Conservation (phyloP, 2,113 vertebrate genomes). For the Tamias sibiricus region DNA sequence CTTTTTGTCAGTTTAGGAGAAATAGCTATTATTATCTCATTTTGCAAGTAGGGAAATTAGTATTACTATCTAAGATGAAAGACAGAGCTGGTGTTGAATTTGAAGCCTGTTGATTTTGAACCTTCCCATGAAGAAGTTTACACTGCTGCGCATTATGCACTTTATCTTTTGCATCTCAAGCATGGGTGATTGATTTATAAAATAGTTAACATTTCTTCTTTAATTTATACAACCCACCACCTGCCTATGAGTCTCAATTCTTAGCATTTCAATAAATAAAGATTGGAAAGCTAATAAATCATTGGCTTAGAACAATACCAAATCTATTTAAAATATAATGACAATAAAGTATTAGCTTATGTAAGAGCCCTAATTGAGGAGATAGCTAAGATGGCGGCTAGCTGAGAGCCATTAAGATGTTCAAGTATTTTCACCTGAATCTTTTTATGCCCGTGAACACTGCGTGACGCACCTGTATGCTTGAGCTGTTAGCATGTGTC, state of each 20-base stretch:
- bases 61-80: not conserved
- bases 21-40: not conserved
- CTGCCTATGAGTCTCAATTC: not conserved
- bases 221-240: not conserved
- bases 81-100: not conserved
- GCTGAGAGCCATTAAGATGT: no score
- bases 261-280: slow-evolving; percentile 28
- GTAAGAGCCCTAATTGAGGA: no score
- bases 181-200: not conserved
- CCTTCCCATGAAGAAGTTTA: not conserved
- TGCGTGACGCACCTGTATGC: no score
- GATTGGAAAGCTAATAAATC: slow-evolving; percentile 41
- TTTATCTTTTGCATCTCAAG: not conserved
- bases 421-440: no score
- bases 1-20: not conserved
- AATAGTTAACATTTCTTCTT: not conserved
- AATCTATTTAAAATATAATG: slow-evolving; percentile 36
- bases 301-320: slow-evolving; percentile 6
- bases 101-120: not conserved
- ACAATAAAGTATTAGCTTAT: slow-evolving; percentile 26
- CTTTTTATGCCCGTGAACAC: no score
- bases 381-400: no score
- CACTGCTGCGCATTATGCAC: not conserved
- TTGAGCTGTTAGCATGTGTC: no score
- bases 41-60: not conserved